Conservation (phyloP, 1,140 invertebrate species). For the Tenebrio molitor region DNA sequence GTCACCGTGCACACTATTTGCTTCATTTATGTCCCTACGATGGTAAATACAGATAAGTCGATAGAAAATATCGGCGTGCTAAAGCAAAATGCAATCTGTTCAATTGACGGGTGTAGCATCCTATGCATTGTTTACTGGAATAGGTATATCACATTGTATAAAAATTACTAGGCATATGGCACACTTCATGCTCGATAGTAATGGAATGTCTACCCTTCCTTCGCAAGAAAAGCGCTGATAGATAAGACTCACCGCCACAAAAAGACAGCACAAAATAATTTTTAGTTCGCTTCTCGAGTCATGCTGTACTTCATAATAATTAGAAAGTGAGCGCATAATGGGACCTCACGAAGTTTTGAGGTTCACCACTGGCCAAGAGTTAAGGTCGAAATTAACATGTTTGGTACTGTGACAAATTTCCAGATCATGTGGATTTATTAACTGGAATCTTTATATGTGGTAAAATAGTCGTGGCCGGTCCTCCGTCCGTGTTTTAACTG, state of each 20-base stretch:
- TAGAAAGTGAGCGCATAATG: constrained; percentile 24
- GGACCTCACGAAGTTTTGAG: constrained; percentile 34
- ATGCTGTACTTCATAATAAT: not conserved
- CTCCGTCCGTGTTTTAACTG: constrained; percentile 16
- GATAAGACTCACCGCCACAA: too few relatives aligned
- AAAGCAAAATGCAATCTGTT: too few relatives aligned
- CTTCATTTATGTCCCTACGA: not conserved
- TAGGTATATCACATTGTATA: too few relatives aligned
- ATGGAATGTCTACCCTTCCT: too few relatives aligned
- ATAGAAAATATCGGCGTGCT: constrained; percentile 5
- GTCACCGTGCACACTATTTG: not conserved
- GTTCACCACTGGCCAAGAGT: constrained; percentile 32
- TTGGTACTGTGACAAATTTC: constrained; percentile 27
- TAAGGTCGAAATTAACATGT: constrained; percentile 37
- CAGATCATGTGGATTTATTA: constrained; percentile 29
- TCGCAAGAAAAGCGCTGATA: too few relatives aligned
- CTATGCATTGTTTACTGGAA: too few relatives aligned
- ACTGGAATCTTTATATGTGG: constrained; percentile 23
- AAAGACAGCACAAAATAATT: too few relatives aligned
- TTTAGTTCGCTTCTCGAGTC: too few relatives aligned
- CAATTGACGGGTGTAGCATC: too few relatives aligned
- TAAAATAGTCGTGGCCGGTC: constrained; percentile 11
- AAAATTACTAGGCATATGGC: too few relatives aligned
- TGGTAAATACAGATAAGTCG: not conserved
- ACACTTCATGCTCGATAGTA: too few relatives aligned